These are phyloP conservation scores for Sander vitreus DNA, from an alignment of 2,113 vertebrate genomes.

Conservation along the genomic window DNA sequence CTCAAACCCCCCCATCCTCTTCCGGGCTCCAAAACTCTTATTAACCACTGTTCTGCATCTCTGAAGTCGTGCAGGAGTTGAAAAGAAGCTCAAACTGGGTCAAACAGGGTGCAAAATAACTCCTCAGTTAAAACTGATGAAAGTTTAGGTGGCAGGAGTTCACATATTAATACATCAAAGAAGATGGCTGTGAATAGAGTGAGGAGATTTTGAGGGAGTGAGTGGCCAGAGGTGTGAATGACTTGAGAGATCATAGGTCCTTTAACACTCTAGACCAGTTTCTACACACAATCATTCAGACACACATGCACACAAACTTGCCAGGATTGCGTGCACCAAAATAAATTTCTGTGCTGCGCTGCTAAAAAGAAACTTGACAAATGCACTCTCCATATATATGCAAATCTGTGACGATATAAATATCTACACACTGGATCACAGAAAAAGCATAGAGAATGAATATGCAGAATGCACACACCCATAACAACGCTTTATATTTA, in stretches of 20 bases:
- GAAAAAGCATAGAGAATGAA: constrained; percentile 41
- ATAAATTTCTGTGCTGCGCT: background rate
- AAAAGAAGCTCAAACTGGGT: constrained; percentile 47
- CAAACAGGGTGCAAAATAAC: constrained; percentile 11
- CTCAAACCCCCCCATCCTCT: background rate
- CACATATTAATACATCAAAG: constrained; percentile 54
- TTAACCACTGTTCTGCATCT: constrained; percentile 27
- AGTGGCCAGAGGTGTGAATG: constrained; percentile 50
- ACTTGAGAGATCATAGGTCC: constrained; percentile 4
- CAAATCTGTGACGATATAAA: constrained; percentile 55
- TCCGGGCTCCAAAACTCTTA: constrained; percentile 25
- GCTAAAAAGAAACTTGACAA: constrained; percentile 35
- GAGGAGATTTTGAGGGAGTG: constrained; percentile 3
- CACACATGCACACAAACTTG: background rate
- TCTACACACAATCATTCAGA: background rate
- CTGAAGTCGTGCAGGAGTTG: constrained; percentile 31
- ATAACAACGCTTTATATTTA: constrained; percentile 54
- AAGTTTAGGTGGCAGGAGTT: constrained; percentile 26
- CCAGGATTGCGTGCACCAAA: constrained; percentile 4
- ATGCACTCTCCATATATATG: constrained; percentile 47
- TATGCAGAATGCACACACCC: constrained; percentile 32
- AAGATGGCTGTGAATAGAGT: constrained; percentile 37
- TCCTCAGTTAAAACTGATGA: constrained; percentile 7
- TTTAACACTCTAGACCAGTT: constrained; percentile 16
- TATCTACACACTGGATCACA: constrained; percentile 37